phyloP scores from a whole-genome alignment of 2,888 invertebrate genomes.

The Hybos culiciformis region DNA sequence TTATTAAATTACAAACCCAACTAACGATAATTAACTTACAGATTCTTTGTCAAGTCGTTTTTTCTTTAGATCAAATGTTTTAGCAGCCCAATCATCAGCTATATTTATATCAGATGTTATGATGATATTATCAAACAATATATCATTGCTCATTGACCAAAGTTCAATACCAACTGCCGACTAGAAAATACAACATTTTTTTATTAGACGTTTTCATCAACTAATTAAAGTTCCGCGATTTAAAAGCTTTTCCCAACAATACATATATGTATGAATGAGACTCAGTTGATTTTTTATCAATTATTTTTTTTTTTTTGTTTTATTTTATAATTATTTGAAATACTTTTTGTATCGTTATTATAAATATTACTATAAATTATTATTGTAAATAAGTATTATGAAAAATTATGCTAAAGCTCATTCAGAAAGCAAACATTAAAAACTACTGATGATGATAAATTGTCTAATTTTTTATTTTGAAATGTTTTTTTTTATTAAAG shows the following conservation, averaged over 20 bases:
- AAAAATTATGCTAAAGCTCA: no score
- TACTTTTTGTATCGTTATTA: no score
- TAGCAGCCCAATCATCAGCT: conserved; percentile 67
- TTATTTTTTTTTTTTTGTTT: no score
- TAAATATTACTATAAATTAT: no score
- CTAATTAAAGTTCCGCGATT: background rate
- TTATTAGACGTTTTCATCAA: conserved; percentile 10
- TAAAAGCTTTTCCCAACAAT: background rate
- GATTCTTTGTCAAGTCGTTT: conserved; percentile 66
- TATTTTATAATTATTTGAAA: no score
- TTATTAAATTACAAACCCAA: background rate
- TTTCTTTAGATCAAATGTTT: conserved; percentile 73
- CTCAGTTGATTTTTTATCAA: no score
- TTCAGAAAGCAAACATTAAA: no score
- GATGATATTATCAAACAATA: conserved; percentile 91
- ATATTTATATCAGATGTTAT: conserved; percentile 68
- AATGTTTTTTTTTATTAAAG: background rate
- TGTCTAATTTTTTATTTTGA: no score
- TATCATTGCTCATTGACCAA: conserved; percentile 94
- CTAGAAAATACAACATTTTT: conserved; percentile 37
- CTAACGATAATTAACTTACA: conserved; percentile 44
- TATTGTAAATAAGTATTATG: no score
- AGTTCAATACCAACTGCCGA: conserved; percentile 89
- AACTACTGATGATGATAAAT: no score
- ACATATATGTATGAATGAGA: background rate